Percentiles rank a stretch among this genome's conserved stretches.
phyloP scores from a whole-genome alignment of 2,888 invertebrate genomes.

The Phortica okadai region DNA sequence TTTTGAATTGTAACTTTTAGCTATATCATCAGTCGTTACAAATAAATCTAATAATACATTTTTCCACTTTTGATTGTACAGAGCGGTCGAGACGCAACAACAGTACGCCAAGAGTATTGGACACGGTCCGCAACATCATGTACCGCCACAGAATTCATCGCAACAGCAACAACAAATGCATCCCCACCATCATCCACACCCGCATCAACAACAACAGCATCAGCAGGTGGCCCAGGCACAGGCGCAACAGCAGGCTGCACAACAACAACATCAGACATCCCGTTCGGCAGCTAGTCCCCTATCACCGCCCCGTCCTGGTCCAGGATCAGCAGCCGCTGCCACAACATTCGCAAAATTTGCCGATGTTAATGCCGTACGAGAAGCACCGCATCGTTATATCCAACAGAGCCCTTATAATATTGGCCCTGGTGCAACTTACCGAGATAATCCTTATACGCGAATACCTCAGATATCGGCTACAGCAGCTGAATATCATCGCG shows the following conservation, averaged over 20 bases:
- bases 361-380: slow-evolving; percentile 72
- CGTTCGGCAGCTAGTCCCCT: slow-evolving; percentile 76
- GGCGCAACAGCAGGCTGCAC: slow-evolving; percentile 56
- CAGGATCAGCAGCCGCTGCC: slow-evolving; percentile 67
- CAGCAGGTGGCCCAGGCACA: slow-evolving; percentile 62
- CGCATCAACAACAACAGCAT: slow-evolving; percentile 65
- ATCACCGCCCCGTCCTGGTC: slow-evolving; percentile 75
- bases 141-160: slow-evolving; percentile 43
- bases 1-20: not conserved
- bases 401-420: slow-evolving; percentile 74
- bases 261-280: slow-evolving; percentile 69
- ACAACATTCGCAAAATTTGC: slow-evolving; percentile 74
- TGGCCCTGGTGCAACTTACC: slow-evolving; percentile 71
- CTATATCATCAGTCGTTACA: slow-evolving; percentile 46
- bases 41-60: slow-evolving; percentile 72
- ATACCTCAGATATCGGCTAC: slow-evolving; percentile 72
- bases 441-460: slow-evolving; percentile 75
- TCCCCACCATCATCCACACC: slow-evolving; percentile 59
- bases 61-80: slow-evolving; percentile 72
- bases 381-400: slow-evolving; percentile 75
- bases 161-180: slow-evolving; percentile 73
- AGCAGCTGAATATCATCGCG: slow-evolving; percentile 68
- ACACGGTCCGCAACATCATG: slow-evolving; percentile 56
- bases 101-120: slow-evolving; percentile 74
- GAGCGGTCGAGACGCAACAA: slow-evolving; percentile 74